phyloP scores from a whole-genome alignment of 2,113 vertebrate genomes.

The Cyprinodon tularosa region DNA sequence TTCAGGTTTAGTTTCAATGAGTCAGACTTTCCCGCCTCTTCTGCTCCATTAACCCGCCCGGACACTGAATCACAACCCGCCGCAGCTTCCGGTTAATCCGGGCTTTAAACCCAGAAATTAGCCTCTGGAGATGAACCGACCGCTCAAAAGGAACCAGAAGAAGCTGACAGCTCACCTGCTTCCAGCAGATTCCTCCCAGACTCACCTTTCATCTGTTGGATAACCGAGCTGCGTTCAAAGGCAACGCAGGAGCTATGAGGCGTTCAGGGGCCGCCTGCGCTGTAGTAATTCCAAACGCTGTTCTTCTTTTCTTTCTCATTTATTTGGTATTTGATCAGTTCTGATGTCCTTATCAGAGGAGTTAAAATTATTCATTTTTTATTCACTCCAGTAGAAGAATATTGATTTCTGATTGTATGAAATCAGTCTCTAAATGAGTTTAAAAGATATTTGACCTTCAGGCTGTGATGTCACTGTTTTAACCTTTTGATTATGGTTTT shows the following conservation, averaged over 20 bases:
- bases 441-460: too few species aligned
- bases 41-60: neutral
- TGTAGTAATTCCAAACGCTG: rapidly evolving
- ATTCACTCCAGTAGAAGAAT: too few species aligned
- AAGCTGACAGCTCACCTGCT: neutral
- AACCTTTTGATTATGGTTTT: too few species aligned
- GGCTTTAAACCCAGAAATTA: rapidly evolving
- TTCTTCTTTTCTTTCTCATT: too few species aligned
- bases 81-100: neutral
- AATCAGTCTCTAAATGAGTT: too few species aligned
- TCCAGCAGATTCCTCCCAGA: neutral
- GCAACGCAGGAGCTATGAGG: neutral
- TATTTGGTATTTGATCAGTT: too few species aligned
- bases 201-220: neutral
- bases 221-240: slow-evolving; percentile 42
- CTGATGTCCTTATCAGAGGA: too few species aligned
- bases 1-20: neutral
- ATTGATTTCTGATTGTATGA: too few species aligned
- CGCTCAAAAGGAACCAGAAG: neutral
- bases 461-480: too few species aligned
- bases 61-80: neutral
- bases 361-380: too few species aligned
- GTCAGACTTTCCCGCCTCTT: too few species aligned
- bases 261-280: neutral
- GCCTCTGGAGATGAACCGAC: rapidly evolving